Base-by-base conservation (phyloP, 1,140 invertebrate genomes). In the Archivesica marissinica region DNA sequence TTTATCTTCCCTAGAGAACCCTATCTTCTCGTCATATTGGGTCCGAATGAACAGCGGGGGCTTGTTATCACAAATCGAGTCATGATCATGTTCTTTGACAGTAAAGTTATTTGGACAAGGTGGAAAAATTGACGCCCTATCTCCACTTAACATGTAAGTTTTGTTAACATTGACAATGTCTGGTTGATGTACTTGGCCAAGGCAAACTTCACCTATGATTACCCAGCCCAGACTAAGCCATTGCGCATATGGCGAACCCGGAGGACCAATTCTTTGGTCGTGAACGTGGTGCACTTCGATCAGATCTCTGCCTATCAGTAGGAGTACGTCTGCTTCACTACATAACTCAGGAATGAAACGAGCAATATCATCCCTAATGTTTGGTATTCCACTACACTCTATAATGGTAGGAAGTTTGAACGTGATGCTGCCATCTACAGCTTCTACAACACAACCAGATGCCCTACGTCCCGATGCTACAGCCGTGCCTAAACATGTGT, bases 171-270 rank as follows among this genome's bases (percentile, higher is more conserved):
- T 74, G 4, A 61, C 56, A n/a, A n/a, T n/a, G n/a, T n/a, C n/a
- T n/a, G n/a, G 15, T 11, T 15, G 0, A 74, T 87, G 87, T 17
- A 64, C 11, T 7, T 78, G 35, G 9, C 76, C 81, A 0, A 88
- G 41, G 74, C 87, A 88, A 25, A 70, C 30, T 52, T 87, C 80
- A 6, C 86, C 80, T 9, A 87, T 38, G n/a, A 88, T 41, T 0
- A 88, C 87, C 87, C 87, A 88, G 0, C 87, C 87, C 23, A 88
- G 44, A 6, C 50, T 28, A n/a, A 87, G 41, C 33, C 54, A 79
- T 17, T 88, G 88, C 9, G 82, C 88, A 78, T 3, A 89, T 0
- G 82, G 86, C 9, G 74, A 13, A 4, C 47, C 50, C 4, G 11
- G n/a, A 15, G 82, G 85, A 7, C 81, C 86, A 1, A 64, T 47